Evolutionary conservation across 2,888 invertebrate genomes (phyloP), one percentile per base, ranked within the genome.

Genomic region (Nasonia oneida): DNA sequence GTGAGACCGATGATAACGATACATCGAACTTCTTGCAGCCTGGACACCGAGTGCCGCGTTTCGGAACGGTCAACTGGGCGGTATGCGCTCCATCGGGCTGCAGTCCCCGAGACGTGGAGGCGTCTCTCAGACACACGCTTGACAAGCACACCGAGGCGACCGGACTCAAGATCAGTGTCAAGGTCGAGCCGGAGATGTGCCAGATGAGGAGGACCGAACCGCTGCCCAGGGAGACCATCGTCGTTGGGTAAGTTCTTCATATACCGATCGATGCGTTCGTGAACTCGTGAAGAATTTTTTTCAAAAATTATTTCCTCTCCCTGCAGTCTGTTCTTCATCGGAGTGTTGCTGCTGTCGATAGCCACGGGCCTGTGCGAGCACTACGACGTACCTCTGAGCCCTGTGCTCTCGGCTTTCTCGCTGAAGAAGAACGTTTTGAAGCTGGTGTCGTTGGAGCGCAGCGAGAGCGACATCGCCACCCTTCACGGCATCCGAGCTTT

Each of bases 41-140:
- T 73, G 96, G 96, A 8, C 96, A 96, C 91, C 94, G 96, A 87
- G 95, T 96, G 10, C 96, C 96, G 0, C 94, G 96, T 87, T 96
- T 95, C 89, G 95, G 95, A 4, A 94, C 95, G 23, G 94, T 96
- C 77, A 95, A 96, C 88, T 96, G 96, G 96, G 96, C 95, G 3
- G 90, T 96, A 18, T 96, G 96, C 90, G 94, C 95, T n/a, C 96
- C 96, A 2, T 94, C 95, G 4, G 94, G 94, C 0, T 96, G 96
- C 91, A 94, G 94, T 0, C 87, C 94, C 12, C 90, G 93, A 37
- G 96, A 96, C 89, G 95, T 96, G 1, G 95, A 95, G 90, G 92
- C 94, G 29, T 95, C 95, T 2, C 92, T 96, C 50, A 93, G 93
- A 74, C 93, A 94, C 75, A 94, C 93, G 3, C 90, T 96, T 15